Evolutionary conservation across 2,797 vertebrate genomes (phyloP).

Genomic region (Arctocebus calabarensis): DNA sequence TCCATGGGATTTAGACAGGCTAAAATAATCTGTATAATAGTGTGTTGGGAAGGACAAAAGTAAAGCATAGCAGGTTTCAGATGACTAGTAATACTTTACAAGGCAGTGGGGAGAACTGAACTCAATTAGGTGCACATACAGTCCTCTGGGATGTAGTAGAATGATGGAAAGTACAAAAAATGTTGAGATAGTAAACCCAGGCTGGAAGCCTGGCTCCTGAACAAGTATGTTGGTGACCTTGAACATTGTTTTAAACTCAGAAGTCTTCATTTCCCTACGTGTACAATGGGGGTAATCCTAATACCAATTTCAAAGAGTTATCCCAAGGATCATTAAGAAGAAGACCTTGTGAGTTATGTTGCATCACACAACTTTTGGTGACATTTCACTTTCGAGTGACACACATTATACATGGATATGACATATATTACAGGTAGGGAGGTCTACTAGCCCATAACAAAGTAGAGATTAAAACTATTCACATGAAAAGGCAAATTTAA

Average conservation of each 20-base stretch:
- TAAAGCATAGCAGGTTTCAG: background rate
- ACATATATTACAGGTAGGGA: background rate
- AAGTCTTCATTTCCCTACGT: background rate
- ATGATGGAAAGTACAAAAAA: background rate
- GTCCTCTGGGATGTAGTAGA: background rate
- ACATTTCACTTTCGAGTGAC: background rate
- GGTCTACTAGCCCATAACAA: background rate
- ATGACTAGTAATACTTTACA: background rate
- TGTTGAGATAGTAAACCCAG: background rate
- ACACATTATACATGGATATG: background rate
- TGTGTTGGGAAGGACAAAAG: background rate
- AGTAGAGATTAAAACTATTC: background rate
- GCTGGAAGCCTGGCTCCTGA: background rate
- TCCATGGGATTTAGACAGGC: conserved; percentile 61
- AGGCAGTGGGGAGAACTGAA: background rate
- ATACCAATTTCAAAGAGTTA: background rate
- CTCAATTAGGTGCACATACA: background rate
- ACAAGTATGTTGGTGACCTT: background rate
- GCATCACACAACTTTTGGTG: background rate
- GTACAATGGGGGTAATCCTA: background rate
- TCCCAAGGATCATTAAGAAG: background rate
- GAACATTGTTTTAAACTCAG: background rate
- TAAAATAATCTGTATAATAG: background rate
- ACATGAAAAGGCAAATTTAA: background rate
- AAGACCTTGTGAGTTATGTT: background rate